phyloP scores from a whole-genome alignment of 2,888 invertebrate genomes.

The Pristionchus fissidentatus region DNA sequence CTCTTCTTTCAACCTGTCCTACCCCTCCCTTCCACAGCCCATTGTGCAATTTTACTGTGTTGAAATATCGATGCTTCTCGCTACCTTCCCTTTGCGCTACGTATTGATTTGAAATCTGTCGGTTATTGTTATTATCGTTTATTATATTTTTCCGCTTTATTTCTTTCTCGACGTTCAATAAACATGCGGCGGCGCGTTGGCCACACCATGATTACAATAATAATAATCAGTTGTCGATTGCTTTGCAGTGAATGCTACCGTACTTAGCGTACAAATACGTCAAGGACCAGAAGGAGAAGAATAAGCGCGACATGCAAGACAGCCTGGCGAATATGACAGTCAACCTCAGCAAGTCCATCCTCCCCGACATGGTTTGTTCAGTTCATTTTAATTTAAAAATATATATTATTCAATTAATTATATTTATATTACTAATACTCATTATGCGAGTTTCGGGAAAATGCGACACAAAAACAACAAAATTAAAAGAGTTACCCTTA shows the following conservation, averaged over 20 bases:
- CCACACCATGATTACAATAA: not conserved
- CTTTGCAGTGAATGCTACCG: slow-evolving; percentile 60
- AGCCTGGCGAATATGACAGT: slow-evolving; percentile 56
- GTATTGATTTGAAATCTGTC: not conserved
- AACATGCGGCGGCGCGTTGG: not conserved
- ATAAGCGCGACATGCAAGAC: slow-evolving; percentile 58
- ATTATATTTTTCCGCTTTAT: not conserved
- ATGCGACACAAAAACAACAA: too few species aligned
- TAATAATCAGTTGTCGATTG: not conserved
- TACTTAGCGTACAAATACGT: slow-evolving; percentile 64
- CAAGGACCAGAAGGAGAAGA: slow-evolving; percentile 59
- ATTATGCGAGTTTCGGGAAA: too few species aligned
- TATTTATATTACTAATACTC: not conserved
- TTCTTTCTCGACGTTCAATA: too few species aligned
- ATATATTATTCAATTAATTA: not conserved
- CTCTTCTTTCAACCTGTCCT: too few species aligned
- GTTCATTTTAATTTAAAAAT: not conserved
- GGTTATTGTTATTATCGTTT: not conserved
- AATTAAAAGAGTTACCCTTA: too few species aligned
- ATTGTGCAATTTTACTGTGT: too few species aligned
- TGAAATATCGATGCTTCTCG: too few species aligned
- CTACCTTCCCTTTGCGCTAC: not conserved
- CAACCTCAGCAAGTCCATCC: slow-evolving; percentile 55
- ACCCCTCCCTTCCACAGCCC: too few species aligned
- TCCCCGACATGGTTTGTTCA: slow-evolving; percentile 54